A percentile compares a stretch with the other conserved stretches of the same genome.
phyloP scores from a whole-genome alignment of 1,140 invertebrate genomes.

The Acromyrmex echinatior region DNA sequence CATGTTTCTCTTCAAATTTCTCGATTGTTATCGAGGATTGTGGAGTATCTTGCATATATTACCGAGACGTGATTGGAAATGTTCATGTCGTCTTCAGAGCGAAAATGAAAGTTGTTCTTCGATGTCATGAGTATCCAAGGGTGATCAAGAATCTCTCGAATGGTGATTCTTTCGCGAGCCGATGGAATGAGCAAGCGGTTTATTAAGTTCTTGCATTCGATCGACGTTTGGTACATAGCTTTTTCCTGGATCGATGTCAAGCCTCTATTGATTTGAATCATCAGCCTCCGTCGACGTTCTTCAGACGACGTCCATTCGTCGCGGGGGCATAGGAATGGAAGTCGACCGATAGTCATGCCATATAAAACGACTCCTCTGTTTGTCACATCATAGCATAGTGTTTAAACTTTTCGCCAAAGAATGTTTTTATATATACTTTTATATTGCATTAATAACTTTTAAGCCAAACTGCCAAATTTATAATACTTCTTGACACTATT shows the following conservation, averaged over 20 bases:
- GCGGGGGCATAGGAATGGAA: conserved; percentile 88
- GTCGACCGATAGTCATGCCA: conserved; percentile 89
- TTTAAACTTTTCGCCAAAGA: background rate
- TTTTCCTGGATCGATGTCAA: conserved; percentile 85
- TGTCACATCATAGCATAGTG: background rate
- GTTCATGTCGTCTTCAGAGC: conserved; percentile 33
- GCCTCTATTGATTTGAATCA: conserved; percentile 89
- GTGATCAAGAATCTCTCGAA: conserved; percentile 85
- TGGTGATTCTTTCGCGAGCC: conserved; percentile 84
- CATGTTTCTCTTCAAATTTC: background rate
- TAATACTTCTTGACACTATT: background rate
- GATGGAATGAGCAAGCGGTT: conserved; percentile 84
- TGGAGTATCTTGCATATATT: conserved; percentile 24
- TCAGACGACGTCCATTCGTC: conserved; percentile 86
- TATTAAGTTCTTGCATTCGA: conserved; percentile 83
- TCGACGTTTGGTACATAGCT: conserved; percentile 64
- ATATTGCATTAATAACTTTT: background rate
- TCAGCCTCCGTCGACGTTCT: conserved; percentile 88
- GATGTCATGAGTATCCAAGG: conserved; percentile 82
- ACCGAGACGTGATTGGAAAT: conserved; percentile 50
- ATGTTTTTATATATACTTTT: background rate
- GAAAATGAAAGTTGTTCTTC: conserved; percentile 29
- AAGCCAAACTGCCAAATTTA: background rate
- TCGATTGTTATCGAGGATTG: background rate
- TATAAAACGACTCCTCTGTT: conserved; percentile 90